Evolutionary conservation across 2,797 vertebrate species (phyloP), one percentile per base, ranked within the genome.

Genomic region (Tragelaphus oryx): DNA sequence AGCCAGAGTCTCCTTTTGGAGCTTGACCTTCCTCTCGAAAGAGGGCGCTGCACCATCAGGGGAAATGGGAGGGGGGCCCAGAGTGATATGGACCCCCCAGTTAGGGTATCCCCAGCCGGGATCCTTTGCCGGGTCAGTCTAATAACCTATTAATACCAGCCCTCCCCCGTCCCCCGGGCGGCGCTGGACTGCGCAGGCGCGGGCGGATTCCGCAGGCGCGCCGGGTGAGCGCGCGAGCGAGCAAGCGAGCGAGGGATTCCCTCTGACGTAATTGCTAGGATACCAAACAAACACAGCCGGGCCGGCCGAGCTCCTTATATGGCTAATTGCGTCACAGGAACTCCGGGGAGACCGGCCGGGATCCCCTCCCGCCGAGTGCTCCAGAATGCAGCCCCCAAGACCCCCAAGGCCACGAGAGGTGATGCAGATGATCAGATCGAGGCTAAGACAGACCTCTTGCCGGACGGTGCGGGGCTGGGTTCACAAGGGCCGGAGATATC

Each of bases 281-380:
- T 99, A 99, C 99, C 99, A 99, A 99, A 99, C 99, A 99, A 99
- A 99, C 99, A 99, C 94, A 95, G 89, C 98, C 98, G 96, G 97
- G 97, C 97, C 94, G 84, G 94, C 96, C 94, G 87, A 98, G 75
- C 96, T 98, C 99, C 99, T 98, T 99, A 99, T 99, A 99, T 99
- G 99, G 99, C 98, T 99, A 99, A 98, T 98, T 99, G 99, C 99
- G 99, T 99, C 99, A 99, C 99, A 99, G 99, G 99, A 99, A 99
- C 99, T 99, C 99, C 99, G 98, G 97, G 55, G 20, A 82, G 83
- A 20, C 50, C 89, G 87, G 97, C 95, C 97, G 95, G 97, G 87
- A 97, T 97, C 97, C 74, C 97, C 89, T 94, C 95, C 96, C 30
- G 93, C 88, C 54, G 48, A 75, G 87, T 4, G 65, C 44, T 20